Conservation (phyloP, 2,113 vertebrate species). For the Dicrurus megarhynchus region DNA sequence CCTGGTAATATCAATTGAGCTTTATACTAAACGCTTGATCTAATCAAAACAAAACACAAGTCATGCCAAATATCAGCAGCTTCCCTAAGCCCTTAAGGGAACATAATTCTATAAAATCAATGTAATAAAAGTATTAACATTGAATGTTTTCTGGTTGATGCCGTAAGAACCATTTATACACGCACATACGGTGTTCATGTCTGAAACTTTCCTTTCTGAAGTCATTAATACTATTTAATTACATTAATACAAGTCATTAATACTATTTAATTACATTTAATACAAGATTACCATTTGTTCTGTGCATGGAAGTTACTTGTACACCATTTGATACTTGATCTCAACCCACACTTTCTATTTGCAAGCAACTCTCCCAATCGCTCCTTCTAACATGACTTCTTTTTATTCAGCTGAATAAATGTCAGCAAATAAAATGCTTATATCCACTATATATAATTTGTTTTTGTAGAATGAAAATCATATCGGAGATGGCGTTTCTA, state of each 20-base stretch:
- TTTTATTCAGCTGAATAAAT: not conserved
- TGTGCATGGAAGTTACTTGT: not conserved
- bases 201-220: not conserved
- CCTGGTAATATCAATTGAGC: not conserved
- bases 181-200: rapidly evolving
- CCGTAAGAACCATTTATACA: not conserved
- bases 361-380: not conserved
- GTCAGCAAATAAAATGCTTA: not conserved
- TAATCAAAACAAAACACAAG: not conserved
- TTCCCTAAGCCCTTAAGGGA: not conserved
- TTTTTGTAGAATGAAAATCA: not conserved
- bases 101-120: not conserved
- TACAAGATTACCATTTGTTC: not conserved
- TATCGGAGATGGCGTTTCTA: not conserved
- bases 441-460: rapidly evolving
- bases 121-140: not conserved
- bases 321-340: not conserved
- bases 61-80: not conserved
- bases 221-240: not conserved
- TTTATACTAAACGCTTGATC: not conserved
- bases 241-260: not conserved
- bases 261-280: too few species aligned
- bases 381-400: not conserved
- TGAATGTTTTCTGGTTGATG: not conserved
- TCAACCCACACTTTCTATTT: not conserved